Percentiles rank a stretch among this genome's conserved stretches.
Conservation (phyloP, 1,140 invertebrate genomes). For the Coptotermes formosanus region DNA sequence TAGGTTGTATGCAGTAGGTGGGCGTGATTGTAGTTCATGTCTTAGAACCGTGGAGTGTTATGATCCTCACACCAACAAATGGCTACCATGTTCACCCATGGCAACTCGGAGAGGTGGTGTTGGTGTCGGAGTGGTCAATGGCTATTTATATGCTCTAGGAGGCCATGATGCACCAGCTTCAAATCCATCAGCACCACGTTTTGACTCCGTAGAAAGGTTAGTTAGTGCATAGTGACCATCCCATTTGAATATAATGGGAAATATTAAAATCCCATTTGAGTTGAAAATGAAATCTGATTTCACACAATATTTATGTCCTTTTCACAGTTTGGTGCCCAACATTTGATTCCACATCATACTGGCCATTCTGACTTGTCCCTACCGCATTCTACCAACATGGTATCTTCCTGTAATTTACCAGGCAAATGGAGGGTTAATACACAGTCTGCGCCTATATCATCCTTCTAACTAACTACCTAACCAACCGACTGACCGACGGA, state of each 20-base stretch:
- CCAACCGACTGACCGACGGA: too few relatives aligned
- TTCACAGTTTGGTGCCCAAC: too few relatives aligned
- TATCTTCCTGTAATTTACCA: too few relatives aligned
- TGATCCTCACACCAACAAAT: slow-evolving; percentile 87
- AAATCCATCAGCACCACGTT: slow-evolving; percentile 76
- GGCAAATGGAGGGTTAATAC: too few relatives aligned
- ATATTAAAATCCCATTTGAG: not conserved
- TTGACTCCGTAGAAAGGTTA: slow-evolving; percentile 91
- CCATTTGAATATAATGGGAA: too few relatives aligned
- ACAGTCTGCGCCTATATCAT: too few relatives aligned
- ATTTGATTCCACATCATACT: too few relatives aligned
- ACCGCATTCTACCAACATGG: too few relatives aligned
- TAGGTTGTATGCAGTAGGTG: slow-evolving; percentile 88
- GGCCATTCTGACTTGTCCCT: too few relatives aligned
- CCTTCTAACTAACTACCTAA: too few relatives aligned
- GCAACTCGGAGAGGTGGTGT: slow-evolving; percentile 84
- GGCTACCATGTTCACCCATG: slow-evolving; percentile 88
- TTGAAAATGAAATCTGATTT: not conserved
- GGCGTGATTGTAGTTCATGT: slow-evolving; percentile 88
- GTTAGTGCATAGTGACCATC: slow-evolving; percentile 48
- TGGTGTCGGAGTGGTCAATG: slow-evolving; percentile 77
- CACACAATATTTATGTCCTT: too few relatives aligned
- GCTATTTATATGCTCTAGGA: slow-evolving; percentile 81
- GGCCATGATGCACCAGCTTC: slow-evolving; percentile 87
- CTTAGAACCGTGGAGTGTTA: slow-evolving; percentile 90